phyloP scores from a whole-genome alignment of 2,797 vertebrate species.

The Paramormyrops hopkinsi region DNA sequence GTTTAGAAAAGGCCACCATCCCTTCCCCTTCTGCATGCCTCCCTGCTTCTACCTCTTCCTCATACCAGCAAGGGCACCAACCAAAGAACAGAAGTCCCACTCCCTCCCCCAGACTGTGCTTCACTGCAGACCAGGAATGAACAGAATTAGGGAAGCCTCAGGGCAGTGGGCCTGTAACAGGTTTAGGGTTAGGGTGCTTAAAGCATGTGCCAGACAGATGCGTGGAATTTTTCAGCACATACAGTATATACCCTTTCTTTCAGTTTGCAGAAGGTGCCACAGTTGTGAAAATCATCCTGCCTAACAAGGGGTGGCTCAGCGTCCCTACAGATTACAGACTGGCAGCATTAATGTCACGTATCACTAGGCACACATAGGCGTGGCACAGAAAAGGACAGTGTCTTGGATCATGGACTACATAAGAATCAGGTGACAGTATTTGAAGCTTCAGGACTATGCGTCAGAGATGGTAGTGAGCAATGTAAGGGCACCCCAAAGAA shows the following conservation, averaged over 20 bases:
- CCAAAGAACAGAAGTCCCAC: background rate
- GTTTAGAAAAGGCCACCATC: background rate
- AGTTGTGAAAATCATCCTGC: background rate
- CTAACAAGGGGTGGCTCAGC: background rate
- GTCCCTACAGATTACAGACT: background rate
- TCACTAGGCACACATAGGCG: background rate
- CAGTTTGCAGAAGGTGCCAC: background rate
- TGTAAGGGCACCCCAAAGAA: too few relatives aligned
- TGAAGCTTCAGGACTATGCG: background rate
- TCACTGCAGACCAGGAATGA: background rate
- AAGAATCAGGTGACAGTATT: background rate
- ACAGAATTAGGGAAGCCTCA: background rate
- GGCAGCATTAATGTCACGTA: background rate
- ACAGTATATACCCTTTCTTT: background rate
- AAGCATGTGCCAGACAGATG: background rate
- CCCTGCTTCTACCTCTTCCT: background rate
- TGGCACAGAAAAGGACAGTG: background rate
- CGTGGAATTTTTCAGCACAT: background rate
- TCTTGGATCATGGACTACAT: background rate
- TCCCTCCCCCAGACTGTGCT: background rate
- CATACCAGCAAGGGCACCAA: background rate
- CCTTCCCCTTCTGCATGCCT: background rate
- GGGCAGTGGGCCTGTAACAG: background rate
- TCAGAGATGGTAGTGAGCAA: too few relatives aligned
- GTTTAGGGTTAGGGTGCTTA: background rate